Evolutionary conservation across 1,140 invertebrate species (phyloP).

Genomic region (Mactra quadrangularis): DNA sequence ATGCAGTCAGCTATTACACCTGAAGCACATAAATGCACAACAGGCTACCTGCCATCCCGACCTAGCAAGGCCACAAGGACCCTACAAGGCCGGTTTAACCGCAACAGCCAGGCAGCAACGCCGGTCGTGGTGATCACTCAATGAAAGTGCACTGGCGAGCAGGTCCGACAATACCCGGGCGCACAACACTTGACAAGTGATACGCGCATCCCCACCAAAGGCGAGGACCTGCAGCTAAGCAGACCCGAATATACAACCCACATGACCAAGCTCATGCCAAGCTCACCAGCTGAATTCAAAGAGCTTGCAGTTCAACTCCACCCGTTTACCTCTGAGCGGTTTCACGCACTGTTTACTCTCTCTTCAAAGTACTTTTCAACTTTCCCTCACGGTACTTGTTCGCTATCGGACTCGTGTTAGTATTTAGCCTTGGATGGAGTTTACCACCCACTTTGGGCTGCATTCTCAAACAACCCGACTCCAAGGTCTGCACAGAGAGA

Average conservation of each 20-base stretch:
- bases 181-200: not conserved
- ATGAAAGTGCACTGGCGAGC: constrained; percentile 55
- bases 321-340: constrained; percentile 89
- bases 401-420: constrained; percentile 92
- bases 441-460: constrained; percentile 51
- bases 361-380: constrained; percentile 95
- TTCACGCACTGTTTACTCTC: constrained; percentile 94
- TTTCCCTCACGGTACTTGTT: constrained; percentile 96
- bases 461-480: constrained; percentile 91
- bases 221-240: constrained; percentile 58
- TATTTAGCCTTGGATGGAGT: constrained; percentile 94
- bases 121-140: constrained; percentile 66
- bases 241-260: constrained; percentile 62
- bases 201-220: constrained; percentile 41
- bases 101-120: no score
- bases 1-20: no score
- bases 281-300: constrained; percentile 82
- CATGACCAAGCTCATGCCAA: no score
- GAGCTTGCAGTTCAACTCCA: constrained; percentile 80
- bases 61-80: no score
- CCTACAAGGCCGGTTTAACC: no score
- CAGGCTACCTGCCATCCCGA: no score
- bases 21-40: no score
- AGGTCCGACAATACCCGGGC: not conserved
- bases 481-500: constrained; percentile 81